These are phyloP conservation scores for Stenurella melanura DNA, from an alignment of 2,888 invertebrate genomes.

Conservation along the genomic window DNA sequence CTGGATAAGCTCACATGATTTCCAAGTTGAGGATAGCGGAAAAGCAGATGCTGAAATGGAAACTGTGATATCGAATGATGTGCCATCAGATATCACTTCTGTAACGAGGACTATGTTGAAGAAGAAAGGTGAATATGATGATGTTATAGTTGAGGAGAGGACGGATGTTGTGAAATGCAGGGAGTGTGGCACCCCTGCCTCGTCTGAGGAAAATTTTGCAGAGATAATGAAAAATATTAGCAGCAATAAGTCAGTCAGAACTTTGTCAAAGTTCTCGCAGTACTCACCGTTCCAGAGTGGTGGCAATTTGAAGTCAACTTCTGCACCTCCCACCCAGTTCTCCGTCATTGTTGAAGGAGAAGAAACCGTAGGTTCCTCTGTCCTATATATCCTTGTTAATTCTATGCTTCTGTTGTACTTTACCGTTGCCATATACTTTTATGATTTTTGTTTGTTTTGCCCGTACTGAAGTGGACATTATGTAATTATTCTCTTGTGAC, in stretches of 20 bases:
- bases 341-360: constrained; percentile 67
- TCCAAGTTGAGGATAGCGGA: constrained; percentile 56
- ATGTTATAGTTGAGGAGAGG: constrained; percentile 59
- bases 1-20: constrained; percentile 69
- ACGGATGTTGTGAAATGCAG: constrained; percentile 58
- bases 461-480: constrained; percentile 9
- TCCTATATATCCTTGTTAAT: constrained; percentile 45
- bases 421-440: constrained; percentile 52
- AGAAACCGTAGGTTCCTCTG: constrained; percentile 64
- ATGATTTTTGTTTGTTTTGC: constrained; percentile 49
- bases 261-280: constrained; percentile 59
- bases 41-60: constrained; percentile 55
- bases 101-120: constrained; percentile 54
- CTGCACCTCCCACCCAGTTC: constrained; percentile 63
- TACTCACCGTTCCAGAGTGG: constrained; percentile 58
- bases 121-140: constrained; percentile 57
- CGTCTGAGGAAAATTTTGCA: constrained; percentile 56
- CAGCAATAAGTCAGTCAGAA: constrained; percentile 54
- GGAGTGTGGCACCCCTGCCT: constrained; percentile 44
- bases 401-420: constrained; percentile 43
- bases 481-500: background rate
- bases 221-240: constrained; percentile 51
- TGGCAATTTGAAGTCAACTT: constrained; percentile 55
- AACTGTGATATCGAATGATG: constrained; percentile 58
- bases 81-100: constrained; percentile 66